Base-by-base conservation (phyloP, 2,797 vertebrate species). In the Myotis findleyi region DNA sequence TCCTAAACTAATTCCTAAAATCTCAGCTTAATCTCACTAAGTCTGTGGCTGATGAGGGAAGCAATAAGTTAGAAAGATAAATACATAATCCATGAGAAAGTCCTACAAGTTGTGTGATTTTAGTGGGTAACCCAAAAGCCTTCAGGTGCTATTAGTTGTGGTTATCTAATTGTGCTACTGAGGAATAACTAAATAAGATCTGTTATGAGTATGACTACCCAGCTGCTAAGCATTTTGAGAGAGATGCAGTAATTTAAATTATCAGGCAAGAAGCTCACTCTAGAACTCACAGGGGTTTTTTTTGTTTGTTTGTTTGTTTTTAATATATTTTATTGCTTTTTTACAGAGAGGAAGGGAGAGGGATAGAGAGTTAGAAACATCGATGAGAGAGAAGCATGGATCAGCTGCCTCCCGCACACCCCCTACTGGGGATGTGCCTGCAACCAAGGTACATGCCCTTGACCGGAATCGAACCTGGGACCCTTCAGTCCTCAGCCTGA, bases 141-240 rank as follows among this genome's bases (percentile, higher is more conserved):
- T 71, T 66, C 12, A 12, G 30, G 27, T 82, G 23, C 38, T 72
- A 38, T 41, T 82, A 69, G 20, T 49, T 92, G n/a, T 75, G 47
- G 82, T 91, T 69, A 92, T 72, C n/a, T 62, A 75, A 59, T 38
- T 90, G 53, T 87, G 25, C 36, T 89, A 4, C 71, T 77, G 36
- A 83, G 27, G 33, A 75, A 83, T 77, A 73, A 77, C 53, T 51
- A 59, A 72, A 86, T 20, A 76, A 59, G 12, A 68, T 12, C 21
- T 62, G 47, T 71, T 44, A 21, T 5, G n/a, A 75, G 73, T 21
- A 66, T 82, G 38, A 95, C 33, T 47, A 88, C 16, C 41, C 57
- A 41, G 69, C 38, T 89, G 18, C 73, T 96, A 95, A 87, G 69
- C 71, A 85, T 73, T 57, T 87, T 93, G 41, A 75, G 51, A 97